A percentile compares a stretch with the other conserved stretches of the same genome.
Evolutionary conservation across 2,888 invertebrate genomes (phyloP).

Genomic region (Macaria notata): DNA sequence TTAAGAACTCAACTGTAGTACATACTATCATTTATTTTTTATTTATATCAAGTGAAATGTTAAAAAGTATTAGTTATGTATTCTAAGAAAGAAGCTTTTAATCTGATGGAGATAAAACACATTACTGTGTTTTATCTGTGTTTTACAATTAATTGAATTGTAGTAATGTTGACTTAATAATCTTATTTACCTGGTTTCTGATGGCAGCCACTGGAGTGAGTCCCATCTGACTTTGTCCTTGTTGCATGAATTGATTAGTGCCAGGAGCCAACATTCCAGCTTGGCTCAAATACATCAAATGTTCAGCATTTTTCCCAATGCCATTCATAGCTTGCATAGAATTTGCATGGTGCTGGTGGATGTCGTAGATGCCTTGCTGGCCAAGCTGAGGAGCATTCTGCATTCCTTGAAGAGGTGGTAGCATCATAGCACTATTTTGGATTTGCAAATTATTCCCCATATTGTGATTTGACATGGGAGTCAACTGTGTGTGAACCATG

Average conservation of each 20-base stretch:
- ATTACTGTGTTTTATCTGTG: too few species aligned
- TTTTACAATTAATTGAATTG: too few species aligned
- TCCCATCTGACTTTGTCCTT: constrained; percentile 84
- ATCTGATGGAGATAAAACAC: too few species aligned
- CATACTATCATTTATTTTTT: too few species aligned
- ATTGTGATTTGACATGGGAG: constrained; percentile 76
- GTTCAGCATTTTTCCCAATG: constrained; percentile 75
- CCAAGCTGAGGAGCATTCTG: constrained; percentile 78
- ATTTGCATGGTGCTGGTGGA: constrained; percentile 74
- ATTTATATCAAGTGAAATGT: too few species aligned
- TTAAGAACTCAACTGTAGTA: too few species aligned
- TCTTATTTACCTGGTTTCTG: constrained; percentile 70
- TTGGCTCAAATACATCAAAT: constrained; percentile 77
- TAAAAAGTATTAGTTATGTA: too few species aligned
- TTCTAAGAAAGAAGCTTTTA: too few species aligned
- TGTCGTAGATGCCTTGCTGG: constrained; percentile 77
- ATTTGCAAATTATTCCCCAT: constrained; percentile 69
- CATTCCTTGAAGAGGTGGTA: constrained; percentile 74
- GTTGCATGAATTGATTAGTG: constrained; percentile 83
- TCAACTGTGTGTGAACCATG: constrained; percentile 81
- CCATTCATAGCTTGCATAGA: constrained; percentile 79
- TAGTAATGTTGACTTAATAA: background rate
- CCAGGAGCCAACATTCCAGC: constrained; percentile 83
- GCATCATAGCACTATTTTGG: constrained; percentile 76
- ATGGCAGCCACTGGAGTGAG: constrained; percentile 75